Conservation (phyloP, 2,888 invertebrate genomes). For the Rosalia funebris region DNA sequence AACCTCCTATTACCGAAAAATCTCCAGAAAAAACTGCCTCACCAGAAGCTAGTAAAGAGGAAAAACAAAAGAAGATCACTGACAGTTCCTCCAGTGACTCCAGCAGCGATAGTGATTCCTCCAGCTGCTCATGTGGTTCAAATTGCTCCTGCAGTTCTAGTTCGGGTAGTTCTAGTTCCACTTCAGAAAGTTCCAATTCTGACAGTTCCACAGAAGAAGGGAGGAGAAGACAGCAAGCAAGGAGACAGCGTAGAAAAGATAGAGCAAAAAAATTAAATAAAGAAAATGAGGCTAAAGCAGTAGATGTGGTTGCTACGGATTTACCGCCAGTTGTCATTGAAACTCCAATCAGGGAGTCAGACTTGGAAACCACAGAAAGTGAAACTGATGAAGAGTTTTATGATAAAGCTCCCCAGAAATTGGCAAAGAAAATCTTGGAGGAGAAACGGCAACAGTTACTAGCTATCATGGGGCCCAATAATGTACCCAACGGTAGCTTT, state of each 20-base stretch:
- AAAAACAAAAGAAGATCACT: conserved; percentile 64
- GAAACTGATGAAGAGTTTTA: conserved; percentile 91
- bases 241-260: conserved; percentile 61
- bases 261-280: conserved; percentile 55
- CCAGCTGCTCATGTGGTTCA: conserved; percentile 83
- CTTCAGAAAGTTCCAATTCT: conserved; percentile 67
- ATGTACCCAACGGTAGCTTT: conserved; percentile 62
- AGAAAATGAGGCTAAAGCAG: conserved; percentile 63
- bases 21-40: conserved; percentile 17
- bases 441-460: conserved; percentile 79
- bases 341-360: conserved; percentile 79
- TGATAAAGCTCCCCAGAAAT: conserved; percentile 81
- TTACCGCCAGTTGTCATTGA: conserved; percentile 59
- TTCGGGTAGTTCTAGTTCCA: conserved; percentile 68
- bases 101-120: conserved; percentile 79
- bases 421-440: conserved; percentile 77
- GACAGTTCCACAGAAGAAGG: conserved; percentile 72
- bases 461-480: conserved; percentile 72
- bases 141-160: conserved; percentile 85
- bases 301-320: conserved; percentile 65
- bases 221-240: conserved; percentile 61
- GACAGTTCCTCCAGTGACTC: conserved; percentile 75
- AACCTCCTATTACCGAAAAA: conserved; percentile 32
- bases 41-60: conserved; percentile 28
- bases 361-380: conserved; percentile 85